Evolutionary conservation across 2,888 invertebrate genomes (phyloP).

Genomic region (Scaptodrosophila latifasciaeformis): DNA sequence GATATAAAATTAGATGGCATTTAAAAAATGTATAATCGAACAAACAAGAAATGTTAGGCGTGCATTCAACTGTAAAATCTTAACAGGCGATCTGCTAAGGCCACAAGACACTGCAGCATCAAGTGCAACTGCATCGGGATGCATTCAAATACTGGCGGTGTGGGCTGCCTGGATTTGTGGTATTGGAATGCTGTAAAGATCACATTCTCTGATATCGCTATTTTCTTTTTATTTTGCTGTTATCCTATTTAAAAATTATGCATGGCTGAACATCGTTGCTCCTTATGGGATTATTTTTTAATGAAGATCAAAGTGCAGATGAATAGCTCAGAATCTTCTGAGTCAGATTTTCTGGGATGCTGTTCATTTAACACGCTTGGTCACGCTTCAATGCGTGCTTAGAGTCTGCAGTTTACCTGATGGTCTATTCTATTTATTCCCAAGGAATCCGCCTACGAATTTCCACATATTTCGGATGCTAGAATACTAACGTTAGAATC

Average conservation of each 20-base stretch:
- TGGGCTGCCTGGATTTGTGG: neutral
- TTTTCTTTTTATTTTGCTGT: too few relatives aligned
- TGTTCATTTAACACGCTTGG: conserved; percentile 18
- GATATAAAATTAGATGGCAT: too few relatives aligned
- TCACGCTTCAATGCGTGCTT: conserved; percentile 18
- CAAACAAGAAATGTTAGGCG: conserved; percentile 2
- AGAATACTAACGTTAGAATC: neutral
- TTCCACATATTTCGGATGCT: neutral
- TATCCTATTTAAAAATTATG: too few relatives aligned
- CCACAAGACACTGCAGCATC: conserved; percentile 2
- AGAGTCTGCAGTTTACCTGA: neutral
- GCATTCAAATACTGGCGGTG: neutral
- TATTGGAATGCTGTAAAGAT: too few relatives aligned
- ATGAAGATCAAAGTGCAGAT: too few relatives aligned
- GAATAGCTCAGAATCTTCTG: neutral
- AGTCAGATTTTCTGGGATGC: conserved; percentile 16
- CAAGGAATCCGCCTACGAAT: too few relatives aligned
- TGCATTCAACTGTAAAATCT: conserved; percentile 42
- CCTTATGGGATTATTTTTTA: too few relatives aligned
- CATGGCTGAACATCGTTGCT: too few relatives aligned
- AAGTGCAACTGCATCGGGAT: conserved; percentile 4
- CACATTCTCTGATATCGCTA: too few relatives aligned
- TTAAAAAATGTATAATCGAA: neutral
- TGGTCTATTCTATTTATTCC: neutral
- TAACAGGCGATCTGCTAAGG: conserved; percentile 25